Conservation (phyloP, 2,888 invertebrate genomes). For the Melieria omissa region DNA sequence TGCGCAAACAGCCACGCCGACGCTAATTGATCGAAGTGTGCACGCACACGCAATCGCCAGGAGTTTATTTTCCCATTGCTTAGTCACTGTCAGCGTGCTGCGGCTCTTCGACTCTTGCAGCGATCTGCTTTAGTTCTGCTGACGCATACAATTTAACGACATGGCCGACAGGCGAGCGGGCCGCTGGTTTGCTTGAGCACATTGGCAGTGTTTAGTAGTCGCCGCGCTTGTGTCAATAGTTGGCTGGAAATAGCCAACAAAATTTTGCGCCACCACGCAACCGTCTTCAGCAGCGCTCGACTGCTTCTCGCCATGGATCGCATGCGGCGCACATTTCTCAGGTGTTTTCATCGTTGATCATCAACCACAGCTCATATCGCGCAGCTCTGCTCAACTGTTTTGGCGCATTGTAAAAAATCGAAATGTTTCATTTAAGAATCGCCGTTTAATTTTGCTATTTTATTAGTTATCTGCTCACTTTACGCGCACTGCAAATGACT, state of each 20-base stretch:
- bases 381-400: not conserved
- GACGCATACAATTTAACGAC: slow-evolving; percentile 41
- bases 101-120: slow-evolving; percentile 1
- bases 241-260: not conserved
- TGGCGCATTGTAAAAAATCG: not conserved
- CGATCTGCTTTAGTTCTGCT: not conserved
- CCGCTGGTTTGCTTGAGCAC: slow-evolving; percentile 41
- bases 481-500: no score
- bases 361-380: slow-evolving; percentile 41
- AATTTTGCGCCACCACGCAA: not conserved
- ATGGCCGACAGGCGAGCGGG: slow-evolving; percentile 2
- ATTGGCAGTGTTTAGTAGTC: no score
- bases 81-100: slow-evolving; percentile 29
- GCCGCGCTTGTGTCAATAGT: no score
- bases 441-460: not conserved
- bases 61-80: not conserved
- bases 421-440: slow-evolving; percentile 9
- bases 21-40: not conserved
- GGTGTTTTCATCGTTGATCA: slow-evolving; percentile 44
- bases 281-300: not conserved
- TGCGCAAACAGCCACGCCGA: slow-evolving; percentile 30
- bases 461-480: no score
- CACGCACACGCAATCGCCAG: not conserved
- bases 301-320: slow-evolving; percentile 14
- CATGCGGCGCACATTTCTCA: slow-evolving; percentile 37